Evolutionary conservation across 2,797 vertebrate genomes (phyloP).

Genomic region (Hypotaenidia okinawae): DNA sequence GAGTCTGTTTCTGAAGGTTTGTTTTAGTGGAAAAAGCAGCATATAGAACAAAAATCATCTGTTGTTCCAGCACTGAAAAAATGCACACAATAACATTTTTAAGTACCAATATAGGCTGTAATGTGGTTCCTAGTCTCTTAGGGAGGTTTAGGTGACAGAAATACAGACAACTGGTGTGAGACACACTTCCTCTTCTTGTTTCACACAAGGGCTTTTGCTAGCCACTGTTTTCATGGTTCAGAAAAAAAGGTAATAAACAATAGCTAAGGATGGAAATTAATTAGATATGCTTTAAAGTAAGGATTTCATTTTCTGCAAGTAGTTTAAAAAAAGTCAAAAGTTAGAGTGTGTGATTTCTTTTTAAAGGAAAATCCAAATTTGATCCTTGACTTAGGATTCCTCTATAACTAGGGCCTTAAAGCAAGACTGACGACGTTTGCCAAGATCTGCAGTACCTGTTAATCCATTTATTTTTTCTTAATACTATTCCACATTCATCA

Average conservation of each 20-base stretch:
- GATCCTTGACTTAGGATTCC: not conserved
- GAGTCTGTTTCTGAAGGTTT: not conserved
- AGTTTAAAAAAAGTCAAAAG: not conserved
- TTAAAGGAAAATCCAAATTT: not conserved
- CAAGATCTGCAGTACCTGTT: not conserved
- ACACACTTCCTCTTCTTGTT: not conserved
- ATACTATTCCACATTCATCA: not conserved
- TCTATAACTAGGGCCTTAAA: not conserved
- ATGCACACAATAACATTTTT: not conserved
- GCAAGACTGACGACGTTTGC: not conserved
- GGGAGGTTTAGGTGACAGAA: not conserved
- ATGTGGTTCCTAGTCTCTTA: not conserved
- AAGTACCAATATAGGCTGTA: not conserved
- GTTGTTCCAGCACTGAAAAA: not conserved
- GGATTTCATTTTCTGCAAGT: not conserved
- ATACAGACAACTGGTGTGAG: not conserved
- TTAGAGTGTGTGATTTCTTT: not conserved
- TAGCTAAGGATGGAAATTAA: not conserved
- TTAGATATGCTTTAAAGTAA: not conserved
- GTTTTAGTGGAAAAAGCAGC: not conserved
- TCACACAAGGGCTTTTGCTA: not conserved
- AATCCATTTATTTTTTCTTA: constrained; percentile 26
- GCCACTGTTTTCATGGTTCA: not conserved
- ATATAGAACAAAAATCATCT: not conserved
- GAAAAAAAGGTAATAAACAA: not conserved